Base-by-base conservation (phyloP, 2,888 invertebrate genomes). In the Rhagium mordax region DNA sequence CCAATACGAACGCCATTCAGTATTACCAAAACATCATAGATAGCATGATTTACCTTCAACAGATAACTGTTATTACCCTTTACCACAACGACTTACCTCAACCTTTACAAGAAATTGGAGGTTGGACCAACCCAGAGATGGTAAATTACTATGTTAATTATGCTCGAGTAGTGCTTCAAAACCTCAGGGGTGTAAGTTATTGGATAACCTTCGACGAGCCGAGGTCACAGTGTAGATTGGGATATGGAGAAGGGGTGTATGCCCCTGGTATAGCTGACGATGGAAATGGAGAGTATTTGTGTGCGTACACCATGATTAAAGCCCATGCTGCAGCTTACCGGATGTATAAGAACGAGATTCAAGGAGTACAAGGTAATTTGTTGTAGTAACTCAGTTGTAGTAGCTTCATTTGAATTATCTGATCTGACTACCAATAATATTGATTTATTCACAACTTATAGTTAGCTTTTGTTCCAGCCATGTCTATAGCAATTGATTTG, bases 281-380 rank as follows among this genome's bases (percentile, higher is more conserved):
- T 21, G 92, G 92, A 0, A 84, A 89, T 49, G 90, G 89, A 2
- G 90, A 90, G 75, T 94, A 94, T 82, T 78, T 91, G 75, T 92
- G 92, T 65, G 90, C 88, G 0, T 92, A 92, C 81, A 91, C 91
- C 72, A 86, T 93, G 41, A 86, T 94, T 8, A 83, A 90, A 57
- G 91, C 94, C 0, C 94, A 94, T 83, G 92, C 92, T 0, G 89
- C 88, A 66, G 92, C 89, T 0, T 94, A 92, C 81, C 89, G 89
- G 65, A 82, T 92, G 27, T 93, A 93, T 82, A 87, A 48, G 8
- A 8, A 47, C 0, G 20, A 61, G 6, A 48, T 61, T n/a, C 10
- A 13, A n/a, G 13, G n/a, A 4, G 13, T 41, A 41, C 1, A 41
- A 41, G 41, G 41, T 41, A 41, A 41, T n/a, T 2, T 13, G 33